These are phyloP conservation scores for Drosophila phalerata DNA, from an alignment of 2,888 invertebrate genomes.

Conservation along the genomic window DNA sequence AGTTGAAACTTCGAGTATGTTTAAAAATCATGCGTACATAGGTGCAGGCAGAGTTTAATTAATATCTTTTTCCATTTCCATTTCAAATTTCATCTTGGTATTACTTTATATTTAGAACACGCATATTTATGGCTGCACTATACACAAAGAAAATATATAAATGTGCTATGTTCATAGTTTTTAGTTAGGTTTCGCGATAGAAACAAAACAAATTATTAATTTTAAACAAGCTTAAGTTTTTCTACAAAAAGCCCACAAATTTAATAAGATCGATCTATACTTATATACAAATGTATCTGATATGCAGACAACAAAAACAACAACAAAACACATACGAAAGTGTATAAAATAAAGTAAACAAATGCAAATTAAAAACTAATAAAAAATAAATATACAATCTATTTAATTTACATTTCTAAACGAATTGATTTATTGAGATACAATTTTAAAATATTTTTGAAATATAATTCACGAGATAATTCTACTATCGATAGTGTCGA, in stretches of 20 bases:
- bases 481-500: conserved; percentile 23
- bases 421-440: background rate
- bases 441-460: conserved; percentile 2
- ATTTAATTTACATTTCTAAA: background rate
- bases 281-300: conserved; percentile 41
- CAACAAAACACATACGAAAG: conserved; percentile 57
- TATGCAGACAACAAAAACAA: conserved; percentile 51
- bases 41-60: conserved; percentile 54
- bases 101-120: conserved; percentile 41
- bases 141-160: conserved; percentile 26
- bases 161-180: conserved; percentile 80
- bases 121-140: conserved; percentile 75
- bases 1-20: conserved; percentile 59
- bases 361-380: conserved; percentile 60
- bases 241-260: conserved; percentile 74
- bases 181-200: conserved; percentile 73
- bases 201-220: conserved; percentile 54
- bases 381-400: conserved; percentile 31
- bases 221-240: conserved; percentile 74
- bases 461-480: background rate
- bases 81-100: conserved; percentile 37
- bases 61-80: conserved; percentile 23
- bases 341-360: conserved; percentile 63
- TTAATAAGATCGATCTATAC: conserved; percentile 53
- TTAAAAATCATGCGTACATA: conserved; percentile 16